phyloP scores from a whole-genome alignment of 2,797 vertebrate species.

The Oreonectes daqikongensis region DNA sequence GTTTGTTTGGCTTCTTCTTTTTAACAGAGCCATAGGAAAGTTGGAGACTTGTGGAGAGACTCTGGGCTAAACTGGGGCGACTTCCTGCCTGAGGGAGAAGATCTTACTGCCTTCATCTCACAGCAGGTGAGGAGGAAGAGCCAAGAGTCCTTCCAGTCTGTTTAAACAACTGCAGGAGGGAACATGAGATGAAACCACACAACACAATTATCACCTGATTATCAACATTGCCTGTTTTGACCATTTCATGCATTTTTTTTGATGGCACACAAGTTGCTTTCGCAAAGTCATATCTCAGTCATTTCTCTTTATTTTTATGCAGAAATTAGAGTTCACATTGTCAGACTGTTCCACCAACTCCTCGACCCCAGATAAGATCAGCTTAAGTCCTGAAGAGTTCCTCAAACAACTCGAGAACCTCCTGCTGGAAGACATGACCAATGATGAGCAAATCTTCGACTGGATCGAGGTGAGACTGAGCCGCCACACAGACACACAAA shows the following conservation, averaged over 20 bases:
- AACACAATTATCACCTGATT: background rate
- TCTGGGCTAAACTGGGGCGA: conserved; percentile 89
- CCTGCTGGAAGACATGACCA: conserved; percentile 91
- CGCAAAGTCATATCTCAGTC: no score
- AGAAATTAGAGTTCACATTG: conserved; percentile 92
- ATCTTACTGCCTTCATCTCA: conserved; percentile 88
- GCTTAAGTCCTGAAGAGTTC: conserved; percentile 83
- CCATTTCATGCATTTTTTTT: background rate
- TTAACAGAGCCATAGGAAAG: conserved; percentile 95
- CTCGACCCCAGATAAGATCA: conserved; percentile 54
- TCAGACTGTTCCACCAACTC: conserved; percentile 63
- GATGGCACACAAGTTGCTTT: background rate
- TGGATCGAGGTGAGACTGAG: conserved; percentile 91
- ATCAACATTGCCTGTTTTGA: background rate
- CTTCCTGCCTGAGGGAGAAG: conserved; percentile 88
- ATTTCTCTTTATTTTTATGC: no score
- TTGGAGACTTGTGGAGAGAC: conserved; percentile 91
- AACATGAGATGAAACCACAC: background rate
- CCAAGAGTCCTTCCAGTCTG: background rate
- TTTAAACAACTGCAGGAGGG: no score
- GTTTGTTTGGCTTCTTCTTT: conserved; percentile 31
- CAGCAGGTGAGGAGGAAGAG: conserved; percentile 80
- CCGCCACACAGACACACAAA: background rate
- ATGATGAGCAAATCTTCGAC: conserved; percentile 96
- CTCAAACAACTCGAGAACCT: conserved; percentile 88